Percentiles rank a stretch among this genome's conserved stretches.
phyloP scores from a whole-genome alignment of 2,113 vertebrate species.

The Brachypteracias leptosomus region DNA sequence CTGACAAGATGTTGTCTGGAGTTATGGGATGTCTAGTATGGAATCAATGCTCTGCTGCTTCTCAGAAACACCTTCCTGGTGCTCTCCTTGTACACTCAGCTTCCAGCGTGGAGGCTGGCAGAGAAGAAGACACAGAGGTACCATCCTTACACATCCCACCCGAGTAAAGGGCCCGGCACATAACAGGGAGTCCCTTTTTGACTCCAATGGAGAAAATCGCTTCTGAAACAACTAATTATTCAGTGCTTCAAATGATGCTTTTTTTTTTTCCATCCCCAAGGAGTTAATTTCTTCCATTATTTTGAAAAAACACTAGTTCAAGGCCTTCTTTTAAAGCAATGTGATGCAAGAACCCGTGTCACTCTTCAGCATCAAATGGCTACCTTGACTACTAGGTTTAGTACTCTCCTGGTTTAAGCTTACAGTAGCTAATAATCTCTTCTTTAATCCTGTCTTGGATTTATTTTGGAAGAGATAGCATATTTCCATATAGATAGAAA shows the following conservation, averaged over 20 bases:
- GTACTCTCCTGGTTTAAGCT: conserved; percentile 28
- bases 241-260: not conserved
- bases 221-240: not conserved
- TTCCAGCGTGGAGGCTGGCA: accelerated
- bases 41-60: not conserved
- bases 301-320: conserved; percentile 72
- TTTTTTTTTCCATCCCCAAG: not conserved
- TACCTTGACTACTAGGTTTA: conserved; percentile 31
- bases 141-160: not conserved
- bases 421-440: conserved; percentile 51
- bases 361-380: conserved; percentile 18
- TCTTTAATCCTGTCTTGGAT: conserved; percentile 63
- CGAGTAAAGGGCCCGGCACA: not conserved
- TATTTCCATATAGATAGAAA: conserved; percentile 74
- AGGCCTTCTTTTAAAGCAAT: not conserved
- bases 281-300: not conserved
- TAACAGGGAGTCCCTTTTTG: not conserved
- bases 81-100: not conserved
- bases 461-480: conserved; percentile 66
- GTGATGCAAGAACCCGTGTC: not conserved
- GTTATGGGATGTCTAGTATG: not conserved
- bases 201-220: not conserved
- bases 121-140: not conserved
- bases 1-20: conserved; percentile 48
- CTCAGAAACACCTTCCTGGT: not conserved